Base-by-base conservation (phyloP, 2,888 invertebrate species). In the Tolmerus cingulatus region DNA sequence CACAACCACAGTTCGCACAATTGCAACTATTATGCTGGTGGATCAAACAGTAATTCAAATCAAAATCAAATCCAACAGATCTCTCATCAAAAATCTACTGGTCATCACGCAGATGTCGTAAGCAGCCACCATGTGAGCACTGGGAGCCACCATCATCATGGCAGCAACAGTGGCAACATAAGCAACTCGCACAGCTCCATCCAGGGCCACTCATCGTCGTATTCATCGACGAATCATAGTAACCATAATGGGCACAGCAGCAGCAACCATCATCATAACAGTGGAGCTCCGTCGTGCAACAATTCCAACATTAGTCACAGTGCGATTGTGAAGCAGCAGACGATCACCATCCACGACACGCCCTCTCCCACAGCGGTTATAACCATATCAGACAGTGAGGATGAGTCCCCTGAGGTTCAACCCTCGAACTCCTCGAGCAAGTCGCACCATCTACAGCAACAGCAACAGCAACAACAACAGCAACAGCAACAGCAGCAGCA, bases 281-380 rank as follows among this genome's bases (percentile, higher is more conserved):
- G 90, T 86, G 90, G 90, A 88, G 90, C 90, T 34, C 90, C 89
- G n/a, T 57, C 86, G 37, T 87, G 88, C 74, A 66, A 57, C n/a
- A 87, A 86, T 82, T 66, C 86, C 23, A 87, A 86, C 40, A 88
- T 87, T 87, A 89, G 87, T 87, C 90, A 90, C 87, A 90, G 90
- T 87, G 89, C 90, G 34, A 90, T 90, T 87, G 90, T 92, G 51
- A 92, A 92, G 89, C 92, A 92, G 88, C 98, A 97, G 91, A 98
- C 98, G 19, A 98, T 98, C 91, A 98, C 98, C 87, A 98, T 98
- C 90, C 95, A 97, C 89, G 98, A 98, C 93, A 98, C 98, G 37
- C 98, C 98, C 0, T 98, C 98, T 43, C 98, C 98, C 3, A 96
- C 98, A 76, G 97, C 98, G 87, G 98, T 98, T 90, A 98, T 99